Percentiles rank a stretch among this genome's conserved stretches.
Evolutionary conservation across 1,140 invertebrate species (phyloP).

Genomic region (Oscheius sp.): DNA sequence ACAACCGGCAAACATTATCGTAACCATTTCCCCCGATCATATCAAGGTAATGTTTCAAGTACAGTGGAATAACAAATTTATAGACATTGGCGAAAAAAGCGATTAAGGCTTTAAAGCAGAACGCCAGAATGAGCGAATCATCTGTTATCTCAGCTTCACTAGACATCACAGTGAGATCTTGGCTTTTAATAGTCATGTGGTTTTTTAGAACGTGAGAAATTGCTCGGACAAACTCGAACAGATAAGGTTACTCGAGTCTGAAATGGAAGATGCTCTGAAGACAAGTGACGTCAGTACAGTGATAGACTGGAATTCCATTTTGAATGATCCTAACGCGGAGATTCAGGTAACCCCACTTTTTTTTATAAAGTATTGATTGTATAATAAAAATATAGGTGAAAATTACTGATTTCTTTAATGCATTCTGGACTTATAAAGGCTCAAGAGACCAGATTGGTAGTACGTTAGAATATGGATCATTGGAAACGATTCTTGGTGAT

Average conservation of each 20-base stretch:
- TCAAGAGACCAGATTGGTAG: constrained; percentile 89
- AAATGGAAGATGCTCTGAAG: background rate
- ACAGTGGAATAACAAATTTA: too few relatives aligned
- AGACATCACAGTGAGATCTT: constrained; percentile 65
- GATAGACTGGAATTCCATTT: background rate
- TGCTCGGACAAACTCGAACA: constrained; percentile 98
- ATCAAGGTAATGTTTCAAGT: constrained; percentile 47
- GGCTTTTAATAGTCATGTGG: background rate
- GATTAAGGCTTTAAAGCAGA: constrained; percentile 76
- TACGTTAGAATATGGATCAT: constrained; percentile 69
- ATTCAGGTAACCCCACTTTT: background rate
- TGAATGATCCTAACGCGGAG: constrained; percentile 25
- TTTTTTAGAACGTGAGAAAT: constrained; percentile 80
- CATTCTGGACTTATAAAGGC: constrained; percentile 87
- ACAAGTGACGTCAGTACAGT: background rate
- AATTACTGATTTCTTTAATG: constrained; percentile 96
- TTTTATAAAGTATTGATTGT: background rate
- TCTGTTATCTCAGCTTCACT: constrained; percentile 62
- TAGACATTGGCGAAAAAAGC: too few relatives aligned
- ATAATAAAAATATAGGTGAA: constrained; percentile 80
- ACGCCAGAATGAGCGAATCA: constrained; percentile 78
- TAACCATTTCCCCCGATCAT: constrained; percentile 51
- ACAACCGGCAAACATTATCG: constrained; percentile 95
- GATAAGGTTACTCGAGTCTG: constrained; percentile 68
- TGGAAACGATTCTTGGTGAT: constrained; percentile 90